These are phyloP conservation scores for Cryptoprocta ferox DNA, from an alignment of 2,797 vertebrate genomes.

Conservation along the genomic window DNA sequence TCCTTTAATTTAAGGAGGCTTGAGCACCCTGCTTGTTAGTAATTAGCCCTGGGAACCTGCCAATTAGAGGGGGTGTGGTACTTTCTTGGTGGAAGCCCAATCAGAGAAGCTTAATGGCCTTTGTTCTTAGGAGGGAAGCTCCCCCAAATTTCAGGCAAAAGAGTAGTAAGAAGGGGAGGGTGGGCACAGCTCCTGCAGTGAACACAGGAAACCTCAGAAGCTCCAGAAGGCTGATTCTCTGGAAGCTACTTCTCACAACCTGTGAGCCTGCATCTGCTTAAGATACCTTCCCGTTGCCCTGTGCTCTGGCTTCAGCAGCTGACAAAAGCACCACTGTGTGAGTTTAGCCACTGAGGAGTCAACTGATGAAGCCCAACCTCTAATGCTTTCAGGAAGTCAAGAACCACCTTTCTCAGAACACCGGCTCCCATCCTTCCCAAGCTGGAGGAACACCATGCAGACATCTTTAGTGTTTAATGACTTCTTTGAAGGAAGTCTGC, in stretches of 20 bases:
- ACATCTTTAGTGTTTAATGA: neutral
- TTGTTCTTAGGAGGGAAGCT: slow-evolving; percentile 27
- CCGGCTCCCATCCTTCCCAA: neutral
- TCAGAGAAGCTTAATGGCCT: neutral
- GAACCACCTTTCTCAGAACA: neutral
- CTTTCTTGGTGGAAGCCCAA: neutral
- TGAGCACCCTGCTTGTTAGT: neutral
- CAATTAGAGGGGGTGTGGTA: neutral
- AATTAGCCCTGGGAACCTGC: slow-evolving; percentile 10
- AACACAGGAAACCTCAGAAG: neutral
- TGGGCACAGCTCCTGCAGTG: rapidly evolving
- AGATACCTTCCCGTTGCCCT: neutral
- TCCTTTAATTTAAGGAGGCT: neutral
- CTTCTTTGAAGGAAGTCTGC: neutral
- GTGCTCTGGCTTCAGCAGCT: neutral
- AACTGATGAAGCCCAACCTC: neutral
- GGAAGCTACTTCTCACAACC: neutral
- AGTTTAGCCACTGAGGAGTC: neutral
- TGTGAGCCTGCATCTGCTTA: neutral
- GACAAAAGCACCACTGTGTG: neutral
- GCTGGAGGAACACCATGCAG: neutral
- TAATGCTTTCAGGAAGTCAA: neutral
- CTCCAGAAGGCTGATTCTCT: neutral
- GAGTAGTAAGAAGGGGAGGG: neutral
- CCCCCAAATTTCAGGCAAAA: neutral